Percentiles rank a stretch among this genome's conserved stretches.
phyloP scores from a whole-genome alignment of 1,140 invertebrate species.

The Paramacrobiotus metropolitanus region DNA sequence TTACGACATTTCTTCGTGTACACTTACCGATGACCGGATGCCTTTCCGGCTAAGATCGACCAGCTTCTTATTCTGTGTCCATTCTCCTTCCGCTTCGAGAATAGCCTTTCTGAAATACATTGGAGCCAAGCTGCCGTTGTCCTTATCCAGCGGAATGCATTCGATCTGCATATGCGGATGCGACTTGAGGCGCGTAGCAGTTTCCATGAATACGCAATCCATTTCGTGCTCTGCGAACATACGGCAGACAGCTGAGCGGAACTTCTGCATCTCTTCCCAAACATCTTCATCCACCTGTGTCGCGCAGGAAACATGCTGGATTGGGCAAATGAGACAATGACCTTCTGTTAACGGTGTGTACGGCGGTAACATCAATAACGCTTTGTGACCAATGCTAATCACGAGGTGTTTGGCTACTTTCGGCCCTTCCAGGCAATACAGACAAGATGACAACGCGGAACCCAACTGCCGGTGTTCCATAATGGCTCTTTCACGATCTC shows the following conservation, averaged over 20 bases:
- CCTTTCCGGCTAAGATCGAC: slow-evolving; percentile 46
- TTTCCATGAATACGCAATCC: slow-evolving; percentile 78
- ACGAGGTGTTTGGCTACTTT: slow-evolving; percentile 65
- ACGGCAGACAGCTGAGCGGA: slow-evolving; percentile 43
- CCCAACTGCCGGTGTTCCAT: slow-evolving; percentile 40
- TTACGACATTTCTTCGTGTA: too few relatives aligned
- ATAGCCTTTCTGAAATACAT: slow-evolving; percentile 50
- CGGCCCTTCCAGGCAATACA: slow-evolving; percentile 51
- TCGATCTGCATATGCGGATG: slow-evolving; percentile 65
- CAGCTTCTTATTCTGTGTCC: slow-evolving; percentile 85
- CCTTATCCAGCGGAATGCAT: slow-evolving; percentile 59
- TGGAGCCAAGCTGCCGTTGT: slow-evolving; percentile 55
- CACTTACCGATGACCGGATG: slow-evolving; percentile 37
- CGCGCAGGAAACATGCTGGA: slow-evolving; percentile 46
- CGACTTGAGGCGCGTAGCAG: slow-evolving; percentile 41
- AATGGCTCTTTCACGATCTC: slow-evolving; percentile 37
- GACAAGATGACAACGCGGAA: slow-evolving; percentile 48
- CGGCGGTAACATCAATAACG: slow-evolving; percentile 50
- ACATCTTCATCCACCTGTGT: slow-evolving; percentile 75
- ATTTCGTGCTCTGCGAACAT: slow-evolving; percentile 44
- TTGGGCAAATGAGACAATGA: slow-evolving; percentile 68
- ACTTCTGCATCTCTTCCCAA: slow-evolving; percentile 57
- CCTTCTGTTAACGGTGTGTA: slow-evolving; percentile 51
- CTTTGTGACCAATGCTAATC: slow-evolving; percentile 48
- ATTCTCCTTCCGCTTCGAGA: slow-evolving; percentile 74